Evolutionary conservation across 2,113 vertebrate genomes (phyloP).

Genomic region (Ptyas mucosa): DNA sequence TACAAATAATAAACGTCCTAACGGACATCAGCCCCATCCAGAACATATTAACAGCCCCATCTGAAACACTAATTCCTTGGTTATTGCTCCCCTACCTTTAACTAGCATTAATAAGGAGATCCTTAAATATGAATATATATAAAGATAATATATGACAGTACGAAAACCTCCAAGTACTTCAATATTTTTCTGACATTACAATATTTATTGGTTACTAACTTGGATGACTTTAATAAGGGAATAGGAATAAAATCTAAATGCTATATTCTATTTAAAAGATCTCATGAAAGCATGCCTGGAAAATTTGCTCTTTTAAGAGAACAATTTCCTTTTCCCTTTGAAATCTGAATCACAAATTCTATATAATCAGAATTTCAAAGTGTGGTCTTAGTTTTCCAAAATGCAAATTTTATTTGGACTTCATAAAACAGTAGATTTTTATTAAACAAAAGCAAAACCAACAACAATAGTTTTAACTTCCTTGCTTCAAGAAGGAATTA

Average conservation of each 20-base stretch:
- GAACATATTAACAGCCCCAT: not conserved
- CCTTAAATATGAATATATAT: not conserved
- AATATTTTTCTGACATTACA: not conserved
- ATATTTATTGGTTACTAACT: not conserved
- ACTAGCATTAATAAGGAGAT: not conserved
- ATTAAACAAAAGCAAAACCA: not conserved
- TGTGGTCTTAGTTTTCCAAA: constrained; percentile 24
- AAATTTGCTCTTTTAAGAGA: not conserved
- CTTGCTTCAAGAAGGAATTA: constrained; percentile 13
- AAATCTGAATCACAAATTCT: not conserved
- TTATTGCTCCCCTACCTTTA: not conserved
- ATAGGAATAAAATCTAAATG: not conserved
- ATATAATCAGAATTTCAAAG: not conserved
- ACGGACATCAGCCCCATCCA: not conserved
- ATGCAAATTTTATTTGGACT: constrained; percentile 8
- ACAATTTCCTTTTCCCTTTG: not conserved
- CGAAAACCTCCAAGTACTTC: not conserved
- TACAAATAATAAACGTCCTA: not conserved
- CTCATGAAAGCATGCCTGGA: not conserved
- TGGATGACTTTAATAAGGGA: not conserved
- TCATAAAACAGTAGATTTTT: not conserved
- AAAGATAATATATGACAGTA: not conserved
- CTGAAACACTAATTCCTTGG: not conserved
- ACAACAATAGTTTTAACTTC: not conserved
- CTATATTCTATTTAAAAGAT: not conserved